Conservation (phyloP, 2,888 invertebrate species). For the Peribatodes rhomboidaria region DNA sequence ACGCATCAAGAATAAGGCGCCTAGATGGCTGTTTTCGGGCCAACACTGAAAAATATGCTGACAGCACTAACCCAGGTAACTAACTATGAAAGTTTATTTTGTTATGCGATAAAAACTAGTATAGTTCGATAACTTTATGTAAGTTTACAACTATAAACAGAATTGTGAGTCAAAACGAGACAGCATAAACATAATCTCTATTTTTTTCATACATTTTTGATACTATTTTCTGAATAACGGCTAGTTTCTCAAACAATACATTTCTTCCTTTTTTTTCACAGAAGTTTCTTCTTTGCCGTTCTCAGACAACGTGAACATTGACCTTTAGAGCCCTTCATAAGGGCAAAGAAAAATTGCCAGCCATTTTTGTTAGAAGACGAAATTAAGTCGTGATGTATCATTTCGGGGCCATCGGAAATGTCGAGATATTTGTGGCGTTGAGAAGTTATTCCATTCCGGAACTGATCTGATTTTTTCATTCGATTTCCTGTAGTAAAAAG, state of each 20-base stretch:
- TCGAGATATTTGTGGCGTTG: conserved; percentile 6
- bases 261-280: neutral
- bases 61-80: too few species aligned
- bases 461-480: neutral
- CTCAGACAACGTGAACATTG: neutral
- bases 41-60: neutral
- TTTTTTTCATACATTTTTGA: too few species aligned
- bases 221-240: too few species aligned
- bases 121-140: too few species aligned
- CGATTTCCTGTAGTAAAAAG: neutral
- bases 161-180: too few species aligned
- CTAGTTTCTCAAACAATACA: too few species aligned
- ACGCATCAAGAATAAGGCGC: too few species aligned
- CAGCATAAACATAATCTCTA: too few species aligned
- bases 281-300: neutral
- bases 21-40: too few species aligned
- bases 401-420: conserved; percentile 16
- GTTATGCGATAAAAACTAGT: too few species aligned
- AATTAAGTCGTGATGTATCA: conserved; percentile 27
- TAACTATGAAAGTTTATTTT: too few species aligned
- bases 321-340: conserved; percentile 31
- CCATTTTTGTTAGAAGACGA: conserved; percentile 25
- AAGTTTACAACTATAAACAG: too few species aligned
- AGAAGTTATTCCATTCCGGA: neutral
- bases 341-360: conserved; percentile 25